Evolutionary conservation across 2,797 vertebrate species (phyloP), one percentile per base, ranked within the genome.

Genomic region (Malurus leucopterus): DNA sequence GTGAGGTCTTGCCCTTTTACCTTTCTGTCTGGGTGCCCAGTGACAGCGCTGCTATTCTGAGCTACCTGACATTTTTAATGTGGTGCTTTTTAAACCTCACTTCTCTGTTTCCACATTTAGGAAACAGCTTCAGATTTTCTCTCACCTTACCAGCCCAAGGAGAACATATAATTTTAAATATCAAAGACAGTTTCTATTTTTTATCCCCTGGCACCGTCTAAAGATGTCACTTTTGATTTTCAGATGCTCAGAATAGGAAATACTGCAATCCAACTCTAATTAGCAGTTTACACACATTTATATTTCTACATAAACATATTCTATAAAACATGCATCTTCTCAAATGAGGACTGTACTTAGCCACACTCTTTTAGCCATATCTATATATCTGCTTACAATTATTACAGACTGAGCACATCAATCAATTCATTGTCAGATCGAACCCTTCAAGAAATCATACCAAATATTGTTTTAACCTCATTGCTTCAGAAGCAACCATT

Each of bases 401-500:
- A 75, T 53, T 84, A 47, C 30, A 72, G 27, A 49, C 32, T 2
- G 19, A 82, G 29, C 6, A 10, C 26, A 89, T 73, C 30, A 55
- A 50, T 88, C 51, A 81, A 67, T 76, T 68, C 19, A 74, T 30
- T 76, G 57, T 75, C 68, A 67, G 34, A 90, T 63, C 4, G 5
- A 74, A 72, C 32, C 70, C 27, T 69, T 86, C 22, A 73, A 74
- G 54, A 88, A 78, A 79, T 79, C 40, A 62, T 67, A 73, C 54
- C 43, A 81, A 85, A 84, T 91, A 85, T 47, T 69, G 11, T 47
- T 80, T 84, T 90, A 63, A 91, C 29, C 20, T 84, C 23, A 64
- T 76, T 94, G 27, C 29, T 81, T 92, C 70, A 88, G 73, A 91
- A 89, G 84, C 79, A 88, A 88, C 21, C 29, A 71, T 58, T 92